phyloP scores from a whole-genome alignment of 2,888 invertebrate genomes.

The Athalia cordata region DNA sequence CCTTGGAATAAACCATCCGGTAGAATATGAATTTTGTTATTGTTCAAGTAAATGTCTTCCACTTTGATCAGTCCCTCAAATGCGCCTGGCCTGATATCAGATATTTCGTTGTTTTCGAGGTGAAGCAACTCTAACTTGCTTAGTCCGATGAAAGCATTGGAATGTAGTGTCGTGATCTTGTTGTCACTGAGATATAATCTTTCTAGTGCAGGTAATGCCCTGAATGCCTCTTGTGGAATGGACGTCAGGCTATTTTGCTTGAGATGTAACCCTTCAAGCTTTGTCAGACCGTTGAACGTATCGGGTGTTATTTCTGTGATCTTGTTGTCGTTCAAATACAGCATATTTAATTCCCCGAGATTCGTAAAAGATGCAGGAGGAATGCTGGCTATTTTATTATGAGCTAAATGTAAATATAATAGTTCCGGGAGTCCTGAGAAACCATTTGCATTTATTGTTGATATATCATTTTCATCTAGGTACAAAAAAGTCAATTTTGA shows the following conservation, averaged over 20 bases:
- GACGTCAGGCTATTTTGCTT: constrained; percentile 70
- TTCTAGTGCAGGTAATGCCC: constrained; percentile 66
- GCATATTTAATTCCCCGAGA: constrained; percentile 63
- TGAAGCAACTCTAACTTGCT: constrained; percentile 67
- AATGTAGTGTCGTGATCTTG: constrained; percentile 67
- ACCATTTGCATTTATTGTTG: constrained; percentile 61
- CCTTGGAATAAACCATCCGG: constrained; percentile 8
- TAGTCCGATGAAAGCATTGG: constrained; percentile 71
- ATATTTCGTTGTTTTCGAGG: constrained; percentile 68
- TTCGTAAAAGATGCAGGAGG: constrained; percentile 68
- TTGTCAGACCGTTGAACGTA: constrained; percentile 60
- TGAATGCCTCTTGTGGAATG: constrained; percentile 69
- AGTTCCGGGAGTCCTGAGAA: constrained; percentile 49
- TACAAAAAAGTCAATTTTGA: constrained; percentile 70
- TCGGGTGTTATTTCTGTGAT: constrained; percentile 67
- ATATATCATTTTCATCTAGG: constrained; percentile 68
- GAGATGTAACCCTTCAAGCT: constrained; percentile 67
- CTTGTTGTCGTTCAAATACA: constrained; percentile 71
- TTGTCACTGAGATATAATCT: constrained; percentile 70
- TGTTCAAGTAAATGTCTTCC: constrained; percentile 45
- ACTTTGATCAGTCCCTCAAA: constrained; percentile 50
- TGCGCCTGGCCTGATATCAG: constrained; percentile 54
- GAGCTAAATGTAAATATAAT: constrained; percentile 67
- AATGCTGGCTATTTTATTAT: constrained; percentile 69
- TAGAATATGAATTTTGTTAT: constrained; percentile 48